Percentiles rank a stretch among this genome's conserved stretches.
Conservation (phyloP, 2,797 vertebrate species). For the Enteromius afrohamiltoni region DNA sequence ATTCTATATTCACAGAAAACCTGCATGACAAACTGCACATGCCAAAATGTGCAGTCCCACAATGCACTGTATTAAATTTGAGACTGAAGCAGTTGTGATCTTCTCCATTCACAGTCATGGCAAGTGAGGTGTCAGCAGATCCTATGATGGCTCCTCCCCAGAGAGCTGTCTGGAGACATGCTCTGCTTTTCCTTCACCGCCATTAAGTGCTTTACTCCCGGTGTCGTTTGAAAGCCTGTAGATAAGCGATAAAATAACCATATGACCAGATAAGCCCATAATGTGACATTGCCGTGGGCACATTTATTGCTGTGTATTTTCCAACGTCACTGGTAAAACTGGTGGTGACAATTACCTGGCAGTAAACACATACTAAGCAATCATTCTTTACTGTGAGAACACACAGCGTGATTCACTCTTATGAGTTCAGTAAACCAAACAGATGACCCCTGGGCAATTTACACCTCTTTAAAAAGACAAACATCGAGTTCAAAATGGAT, state of each 20-base stretch:
- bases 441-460: slow-evolving; percentile 16
- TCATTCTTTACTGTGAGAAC: slow-evolving; percentile 24
- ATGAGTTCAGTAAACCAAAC: slow-evolving; percentile 37
- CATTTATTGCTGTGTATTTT: slow-evolving; percentile 37
- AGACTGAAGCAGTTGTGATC: background rate
- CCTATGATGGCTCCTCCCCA: slow-evolving; percentile 18
- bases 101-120: slow-evolving; percentile 26
- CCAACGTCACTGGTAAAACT: slow-evolving; percentile 8
- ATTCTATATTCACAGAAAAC: background rate
- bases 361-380: slow-evolving; percentile 9
- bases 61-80: background rate
- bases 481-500: slow-evolving; percentile 2
- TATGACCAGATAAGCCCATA: slow-evolving; percentile 38
- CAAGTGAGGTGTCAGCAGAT: slow-evolving; percentile 45
- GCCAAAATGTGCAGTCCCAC: background rate
- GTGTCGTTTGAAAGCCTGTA: slow-evolving; percentile 40
- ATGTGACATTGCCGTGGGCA: background rate
- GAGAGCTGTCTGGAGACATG: slow-evolving; percentile 38
- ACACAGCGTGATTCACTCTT: slow-evolving; percentile 27
- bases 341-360: slow-evolving; percentile 8
- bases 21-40: background rate
- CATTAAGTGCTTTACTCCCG: slow-evolving; percentile 17
- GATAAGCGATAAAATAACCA: slow-evolving; percentile 28
- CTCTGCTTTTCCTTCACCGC: slow-evolving; percentile 33
- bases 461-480: slow-evolving; percentile 46